A percentile compares a stretch with the other conserved stretches of the same genome.
phyloP scores from a whole-genome alignment of 2,797 vertebrate genomes.

The Pitangus sulphuratus region DNA sequence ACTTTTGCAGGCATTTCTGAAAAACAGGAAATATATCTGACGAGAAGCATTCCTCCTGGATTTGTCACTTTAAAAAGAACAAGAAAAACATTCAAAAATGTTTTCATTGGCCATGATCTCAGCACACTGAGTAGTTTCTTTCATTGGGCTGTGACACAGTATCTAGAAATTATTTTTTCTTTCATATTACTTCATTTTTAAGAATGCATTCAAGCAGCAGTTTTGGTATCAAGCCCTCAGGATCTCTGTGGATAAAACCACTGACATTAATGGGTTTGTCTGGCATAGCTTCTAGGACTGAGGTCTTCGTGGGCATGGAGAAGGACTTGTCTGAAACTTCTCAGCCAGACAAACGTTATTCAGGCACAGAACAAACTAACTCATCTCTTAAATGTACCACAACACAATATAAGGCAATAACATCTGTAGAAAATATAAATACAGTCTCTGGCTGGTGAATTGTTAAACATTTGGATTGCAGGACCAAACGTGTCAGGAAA shows the following conservation, averaged over 20 bases:
- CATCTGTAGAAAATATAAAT: background rate
- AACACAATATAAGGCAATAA: background rate
- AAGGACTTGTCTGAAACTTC: background rate
- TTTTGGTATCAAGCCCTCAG: background rate
- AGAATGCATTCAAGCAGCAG: background rate
- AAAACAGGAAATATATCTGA: background rate
- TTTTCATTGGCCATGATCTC: background rate
- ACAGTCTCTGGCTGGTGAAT: background rate
- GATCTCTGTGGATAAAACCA: background rate
- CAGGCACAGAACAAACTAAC: background rate
- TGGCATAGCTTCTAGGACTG: background rate
- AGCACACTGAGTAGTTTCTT: background rate
- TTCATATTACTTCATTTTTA: background rate
- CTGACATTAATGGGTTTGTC: background rate
- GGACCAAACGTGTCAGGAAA: background rate
- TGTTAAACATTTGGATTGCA: background rate
- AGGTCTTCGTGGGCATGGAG: background rate
- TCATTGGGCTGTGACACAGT: background rate
- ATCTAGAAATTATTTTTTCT: background rate
- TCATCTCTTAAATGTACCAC: background rate
- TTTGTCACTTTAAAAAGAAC: background rate
- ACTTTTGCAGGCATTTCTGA: background rate
- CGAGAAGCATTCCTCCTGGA: background rate
- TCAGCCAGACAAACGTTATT: background rate
- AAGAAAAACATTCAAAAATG: background rate